Conservation (phyloP, 30 jellyfish, hydroid and myxozoan species). For the Cassiopea andromeda region DNA sequence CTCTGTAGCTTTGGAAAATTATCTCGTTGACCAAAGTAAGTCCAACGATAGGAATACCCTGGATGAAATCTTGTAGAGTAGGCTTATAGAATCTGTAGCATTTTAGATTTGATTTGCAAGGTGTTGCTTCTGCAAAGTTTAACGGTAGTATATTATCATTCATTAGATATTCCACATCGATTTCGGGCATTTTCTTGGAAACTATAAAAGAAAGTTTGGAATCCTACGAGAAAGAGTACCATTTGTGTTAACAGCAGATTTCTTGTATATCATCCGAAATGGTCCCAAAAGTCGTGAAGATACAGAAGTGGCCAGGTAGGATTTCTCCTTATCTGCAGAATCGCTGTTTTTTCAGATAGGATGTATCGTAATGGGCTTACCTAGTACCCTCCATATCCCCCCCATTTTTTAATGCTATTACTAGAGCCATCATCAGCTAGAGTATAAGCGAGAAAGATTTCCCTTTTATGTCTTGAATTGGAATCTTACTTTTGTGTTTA, state of each 20-base stretch:
- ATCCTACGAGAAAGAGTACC: constrained; percentile 92
- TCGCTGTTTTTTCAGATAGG: not conserved
- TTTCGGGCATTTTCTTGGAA: constrained; percentile 96
- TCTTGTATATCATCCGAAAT: constrained; percentile 60
- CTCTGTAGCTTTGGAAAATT: no score
- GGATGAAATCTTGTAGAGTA: no score
- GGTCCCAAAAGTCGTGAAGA: not conserved
- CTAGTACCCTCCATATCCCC: no score
- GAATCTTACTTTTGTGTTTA: no score
- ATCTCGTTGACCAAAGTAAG: no score
- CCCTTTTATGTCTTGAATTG: no score
- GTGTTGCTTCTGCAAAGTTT: not conserved
- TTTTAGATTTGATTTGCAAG: not conserved
- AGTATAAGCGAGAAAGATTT: no score
- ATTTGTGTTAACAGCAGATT: constrained; percentile 82
- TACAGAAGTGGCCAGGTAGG: constrained; percentile 50
- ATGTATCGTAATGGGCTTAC: not conserved
- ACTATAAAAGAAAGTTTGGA: constrained; percentile 80
- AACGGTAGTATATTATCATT: not conserved
- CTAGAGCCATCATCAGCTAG: no score
- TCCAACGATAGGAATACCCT: no score
- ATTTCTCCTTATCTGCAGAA: not conserved
- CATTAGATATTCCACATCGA: constrained; percentile 89
- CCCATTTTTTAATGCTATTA: no score
- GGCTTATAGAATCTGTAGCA: no score